Evolutionary conservation across 2,113 vertebrate genomes (phyloP).

Genomic region (Acrocephalus arundinaceus): DNA sequence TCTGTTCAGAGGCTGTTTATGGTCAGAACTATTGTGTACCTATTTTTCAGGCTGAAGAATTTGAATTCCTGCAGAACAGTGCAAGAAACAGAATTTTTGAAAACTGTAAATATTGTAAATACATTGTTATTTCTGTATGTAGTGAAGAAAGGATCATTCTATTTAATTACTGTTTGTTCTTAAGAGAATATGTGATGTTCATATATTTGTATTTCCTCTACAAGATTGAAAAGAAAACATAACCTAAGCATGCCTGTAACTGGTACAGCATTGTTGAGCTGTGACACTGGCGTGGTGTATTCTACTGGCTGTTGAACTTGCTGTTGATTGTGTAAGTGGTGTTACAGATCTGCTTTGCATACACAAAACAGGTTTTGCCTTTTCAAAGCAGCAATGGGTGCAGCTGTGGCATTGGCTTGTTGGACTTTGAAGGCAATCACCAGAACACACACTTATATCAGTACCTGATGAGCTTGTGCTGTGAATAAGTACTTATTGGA

Average conservation of each 20-base stretch:
- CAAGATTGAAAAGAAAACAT: not conserved
- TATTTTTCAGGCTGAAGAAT: not conserved
- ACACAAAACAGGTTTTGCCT: not conserved
- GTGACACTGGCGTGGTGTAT: not conserved
- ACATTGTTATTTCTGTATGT: slow-evolving; percentile 29
- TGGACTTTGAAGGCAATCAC: not conserved
- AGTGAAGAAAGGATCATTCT: not conserved
- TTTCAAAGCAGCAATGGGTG: not conserved
- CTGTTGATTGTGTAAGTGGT: not conserved
- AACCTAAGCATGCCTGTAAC: not conserved
- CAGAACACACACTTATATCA: not conserved
- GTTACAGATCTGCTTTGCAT: not conserved
- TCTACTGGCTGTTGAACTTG: not conserved
- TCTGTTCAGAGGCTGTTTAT: not conserved
- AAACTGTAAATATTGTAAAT: slow-evolving; percentile 47
- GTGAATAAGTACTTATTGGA: not conserved
- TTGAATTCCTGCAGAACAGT: not conserved
- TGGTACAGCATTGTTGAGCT: not conserved
- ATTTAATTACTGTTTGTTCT: slow-evolving; percentile 34
- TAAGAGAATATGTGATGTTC: not conserved
- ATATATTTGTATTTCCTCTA: slow-evolving; percentile 39
- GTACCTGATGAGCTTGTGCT: not conserved
- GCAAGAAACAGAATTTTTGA: not conserved
- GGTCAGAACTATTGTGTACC: not conserved
- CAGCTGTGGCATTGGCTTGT: not conserved